These are phyloP conservation scores for Odontamblyopus rebecca DNA, from an alignment of 2,797 vertebrate genomes.

Conservation along the genomic window DNA sequence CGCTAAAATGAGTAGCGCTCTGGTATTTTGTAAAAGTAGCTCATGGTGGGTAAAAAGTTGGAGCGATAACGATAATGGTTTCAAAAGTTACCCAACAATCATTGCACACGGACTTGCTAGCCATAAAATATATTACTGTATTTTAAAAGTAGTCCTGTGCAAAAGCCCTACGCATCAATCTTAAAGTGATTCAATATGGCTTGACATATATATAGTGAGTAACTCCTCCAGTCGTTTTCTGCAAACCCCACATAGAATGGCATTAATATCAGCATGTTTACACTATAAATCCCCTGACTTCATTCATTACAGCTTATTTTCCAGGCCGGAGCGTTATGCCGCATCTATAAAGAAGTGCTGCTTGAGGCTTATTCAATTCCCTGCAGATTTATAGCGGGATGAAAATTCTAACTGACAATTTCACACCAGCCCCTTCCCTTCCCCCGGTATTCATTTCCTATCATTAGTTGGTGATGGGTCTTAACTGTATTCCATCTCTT, in stretches of 20 bases:
- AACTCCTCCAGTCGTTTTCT: neutral
- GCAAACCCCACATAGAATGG: neutral
- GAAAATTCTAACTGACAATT: constrained; percentile 70
- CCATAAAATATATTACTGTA: too few relatives aligned
- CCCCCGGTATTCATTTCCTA: constrained; percentile 55
- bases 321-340: constrained; percentile 34
- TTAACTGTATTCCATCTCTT: constrained; percentile 58
- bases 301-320: constrained; percentile 33
- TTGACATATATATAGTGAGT: neutral
- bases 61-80: too few relatives aligned
- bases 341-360: constrained; percentile 25
- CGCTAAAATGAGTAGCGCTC: too few relatives aligned
- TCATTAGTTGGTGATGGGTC: constrained; percentile 60
- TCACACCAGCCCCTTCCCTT: constrained; percentile 54
- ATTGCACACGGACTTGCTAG: too few relatives aligned
- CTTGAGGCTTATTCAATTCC: constrained; percentile 57
- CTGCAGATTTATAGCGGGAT: constrained; percentile 50
- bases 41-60: too few relatives aligned
- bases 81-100: too few relatives aligned
- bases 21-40: too few relatives aligned
- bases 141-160: too few relatives aligned
- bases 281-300: constrained; percentile 14
- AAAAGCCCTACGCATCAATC: too few relatives aligned
- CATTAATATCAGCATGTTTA: constrained; percentile 6
- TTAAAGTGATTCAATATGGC: neutral